A percentile compares a stretch with the other conserved stretches of the same genome.
phyloP scores from a whole-genome alignment of 2,113 vertebrate species.

The Podocnemis expansa region DNA sequence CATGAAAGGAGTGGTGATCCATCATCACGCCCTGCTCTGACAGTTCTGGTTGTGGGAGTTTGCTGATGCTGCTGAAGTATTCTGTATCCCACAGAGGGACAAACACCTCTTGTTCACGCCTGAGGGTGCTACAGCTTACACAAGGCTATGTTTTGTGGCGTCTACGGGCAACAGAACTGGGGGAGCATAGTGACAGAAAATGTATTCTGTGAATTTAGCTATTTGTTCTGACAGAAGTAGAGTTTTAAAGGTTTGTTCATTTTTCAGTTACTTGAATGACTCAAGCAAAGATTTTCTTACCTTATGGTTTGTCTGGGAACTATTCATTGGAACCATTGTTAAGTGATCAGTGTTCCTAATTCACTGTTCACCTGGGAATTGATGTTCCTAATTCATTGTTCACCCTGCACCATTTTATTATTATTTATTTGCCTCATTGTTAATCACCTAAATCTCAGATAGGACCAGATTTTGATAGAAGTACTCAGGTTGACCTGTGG shows the following conservation, averaged over 20 bases:
- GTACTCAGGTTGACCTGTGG: background rate
- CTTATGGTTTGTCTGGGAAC: background rate
- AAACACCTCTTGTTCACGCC: no score
- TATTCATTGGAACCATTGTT: background rate
- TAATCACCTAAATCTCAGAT: background rate
- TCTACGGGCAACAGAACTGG: no score
- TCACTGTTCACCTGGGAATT: no score
- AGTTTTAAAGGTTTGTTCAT: background rate
- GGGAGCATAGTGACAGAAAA: background rate
- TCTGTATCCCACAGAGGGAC: background rate
- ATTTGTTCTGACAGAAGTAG: background rate
- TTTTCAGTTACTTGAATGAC: background rate
- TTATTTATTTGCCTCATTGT: background rate
- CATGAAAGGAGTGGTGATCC: no score
- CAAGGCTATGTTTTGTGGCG: fast-evolving
- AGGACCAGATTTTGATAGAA: background rate
- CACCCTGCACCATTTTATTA: background rate
- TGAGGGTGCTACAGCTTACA: fast-evolving
- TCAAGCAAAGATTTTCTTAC: background rate
- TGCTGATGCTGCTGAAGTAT: background rate
- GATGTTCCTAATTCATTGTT: background rate
- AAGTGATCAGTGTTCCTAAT: no score
- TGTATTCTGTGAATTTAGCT: background rate
- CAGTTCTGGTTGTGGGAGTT: background rate
- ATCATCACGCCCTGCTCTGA: background rate